Percentiles rank a stretch among this genome's conserved stretches.
These are phyloP conservation scores for Mythimna loreyi DNA, from an alignment of 2,888 invertebrate genomes.

Conservation along the genomic window DNA sequence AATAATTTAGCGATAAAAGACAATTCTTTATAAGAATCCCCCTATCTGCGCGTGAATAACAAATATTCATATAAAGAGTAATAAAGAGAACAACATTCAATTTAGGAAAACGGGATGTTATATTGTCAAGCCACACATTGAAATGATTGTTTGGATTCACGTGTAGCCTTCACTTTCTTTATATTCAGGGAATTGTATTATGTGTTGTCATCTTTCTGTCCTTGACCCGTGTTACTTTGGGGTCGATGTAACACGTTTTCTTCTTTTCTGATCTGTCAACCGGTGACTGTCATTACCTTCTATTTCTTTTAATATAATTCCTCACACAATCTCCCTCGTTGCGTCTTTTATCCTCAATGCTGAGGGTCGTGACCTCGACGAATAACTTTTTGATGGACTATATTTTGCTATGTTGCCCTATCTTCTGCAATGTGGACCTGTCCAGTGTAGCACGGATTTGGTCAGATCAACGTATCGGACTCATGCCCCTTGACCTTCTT, in stretches of 20 bases:
- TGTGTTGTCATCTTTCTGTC: not conserved
- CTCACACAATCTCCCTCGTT: not conserved
- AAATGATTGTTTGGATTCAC: constrained; percentile 7
- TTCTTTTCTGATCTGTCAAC: not conserved
- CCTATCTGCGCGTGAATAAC: constrained; percentile 32
- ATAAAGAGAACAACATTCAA: constrained; percentile 24
- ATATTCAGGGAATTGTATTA: constrained; percentile 2
- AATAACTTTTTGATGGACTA: too few relatives aligned
- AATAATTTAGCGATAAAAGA: constrained; percentile 33
- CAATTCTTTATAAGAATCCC: constrained; percentile 15
- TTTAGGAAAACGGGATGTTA: constrained; percentile 22
- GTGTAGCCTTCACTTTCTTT: not conserved
- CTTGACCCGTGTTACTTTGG: not conserved
- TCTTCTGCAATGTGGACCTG: too few relatives aligned
- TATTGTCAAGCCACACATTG: not conserved
- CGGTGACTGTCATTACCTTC: too few relatives aligned
- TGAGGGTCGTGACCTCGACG: too few relatives aligned
- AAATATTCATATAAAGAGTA: constrained; percentile 19
- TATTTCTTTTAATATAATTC: not conserved
- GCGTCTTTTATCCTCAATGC: too few relatives aligned
- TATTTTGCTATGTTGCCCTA: too few relatives aligned
- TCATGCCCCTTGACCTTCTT: too few relatives aligned
- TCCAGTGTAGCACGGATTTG: too few relatives aligned
- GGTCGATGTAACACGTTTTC: not conserved
- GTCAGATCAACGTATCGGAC: too few relatives aligned